A percentile compares a stretch with the other conserved stretches of the same genome.
phyloP scores from a whole-genome alignment of 2,113 vertebrate genomes.

The Ptychochromis oligacanthus region DNA sequence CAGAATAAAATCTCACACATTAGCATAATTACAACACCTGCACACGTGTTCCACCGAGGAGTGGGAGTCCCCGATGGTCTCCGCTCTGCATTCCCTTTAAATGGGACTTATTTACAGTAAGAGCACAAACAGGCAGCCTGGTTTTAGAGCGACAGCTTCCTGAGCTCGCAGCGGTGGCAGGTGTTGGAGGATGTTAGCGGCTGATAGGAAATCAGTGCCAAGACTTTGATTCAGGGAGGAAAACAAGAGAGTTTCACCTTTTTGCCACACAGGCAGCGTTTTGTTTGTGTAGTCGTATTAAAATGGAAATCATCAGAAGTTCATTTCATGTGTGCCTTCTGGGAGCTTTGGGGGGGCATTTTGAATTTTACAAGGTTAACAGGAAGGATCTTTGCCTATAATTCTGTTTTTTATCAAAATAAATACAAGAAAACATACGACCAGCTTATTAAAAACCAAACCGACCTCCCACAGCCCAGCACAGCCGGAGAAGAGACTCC shows the following conservation, averaged over 20 bases:
- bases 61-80: background rate
- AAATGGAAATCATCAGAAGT: background rate
- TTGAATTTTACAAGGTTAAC: background rate
- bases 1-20: background rate
- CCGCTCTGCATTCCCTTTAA: background rate
- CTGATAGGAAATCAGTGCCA: background rate
- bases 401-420: background rate
- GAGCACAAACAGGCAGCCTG: background rate
- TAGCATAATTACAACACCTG: constrained; percentile 8
- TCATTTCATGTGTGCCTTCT: background rate
- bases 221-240: background rate
- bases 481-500: background rate
- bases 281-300: background rate
- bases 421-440: background rate
- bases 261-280: background rate
- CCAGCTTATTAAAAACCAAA: background rate
- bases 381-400: background rate
- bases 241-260: background rate
- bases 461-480: background rate
- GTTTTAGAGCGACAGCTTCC: background rate
- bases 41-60: background rate
- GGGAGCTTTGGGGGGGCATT: background rate
- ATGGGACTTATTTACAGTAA: background rate
- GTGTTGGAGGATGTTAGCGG: background rate
- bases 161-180: background rate